These are phyloP conservation scores for Aurelia coerulea DNA, from an alignment of 30 jellyfish, hydroid and myxozoan species.

Conservation along the genomic window DNA sequence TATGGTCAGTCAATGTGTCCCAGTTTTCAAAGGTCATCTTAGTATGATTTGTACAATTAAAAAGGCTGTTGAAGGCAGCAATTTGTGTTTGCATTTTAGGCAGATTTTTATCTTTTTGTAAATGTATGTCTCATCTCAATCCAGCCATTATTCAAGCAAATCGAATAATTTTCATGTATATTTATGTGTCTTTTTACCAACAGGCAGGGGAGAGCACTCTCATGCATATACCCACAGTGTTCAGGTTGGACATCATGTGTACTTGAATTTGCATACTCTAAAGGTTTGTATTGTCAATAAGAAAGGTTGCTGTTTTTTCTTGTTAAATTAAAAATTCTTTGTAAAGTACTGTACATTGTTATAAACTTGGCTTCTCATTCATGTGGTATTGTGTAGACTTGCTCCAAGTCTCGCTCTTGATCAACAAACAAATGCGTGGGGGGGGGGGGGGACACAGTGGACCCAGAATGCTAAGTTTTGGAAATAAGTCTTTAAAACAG, in stretches of 20 bases:
- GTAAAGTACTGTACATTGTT: background rate
- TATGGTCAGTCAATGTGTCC: too few species aligned
- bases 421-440: too few species aligned
- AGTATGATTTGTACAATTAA: too few species aligned
- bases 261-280: constrained; percentile 82
- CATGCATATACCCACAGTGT: constrained; percentile 99
- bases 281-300: constrained; percentile 49
- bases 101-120: background rate
- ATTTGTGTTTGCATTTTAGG: too few species aligned
- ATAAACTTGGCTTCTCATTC: background rate
- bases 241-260: constrained; percentile 95
- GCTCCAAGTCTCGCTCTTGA: too few species aligned
- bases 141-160: background rate
- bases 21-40: too few species aligned
- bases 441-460: too few species aligned
- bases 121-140: background rate
- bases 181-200: background rate
- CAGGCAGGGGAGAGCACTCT: constrained; percentile 97
- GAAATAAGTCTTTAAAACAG: too few species aligned
- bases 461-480: too few species aligned
- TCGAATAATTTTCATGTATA: too few species aligned
- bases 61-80: too few species aligned
- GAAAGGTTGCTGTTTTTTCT: background rate
- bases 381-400: too few species aligned
- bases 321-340: background rate